Conservation (phyloP, 2,888 invertebrate genomes). For the Petrolisthes manimaculis region DNA sequence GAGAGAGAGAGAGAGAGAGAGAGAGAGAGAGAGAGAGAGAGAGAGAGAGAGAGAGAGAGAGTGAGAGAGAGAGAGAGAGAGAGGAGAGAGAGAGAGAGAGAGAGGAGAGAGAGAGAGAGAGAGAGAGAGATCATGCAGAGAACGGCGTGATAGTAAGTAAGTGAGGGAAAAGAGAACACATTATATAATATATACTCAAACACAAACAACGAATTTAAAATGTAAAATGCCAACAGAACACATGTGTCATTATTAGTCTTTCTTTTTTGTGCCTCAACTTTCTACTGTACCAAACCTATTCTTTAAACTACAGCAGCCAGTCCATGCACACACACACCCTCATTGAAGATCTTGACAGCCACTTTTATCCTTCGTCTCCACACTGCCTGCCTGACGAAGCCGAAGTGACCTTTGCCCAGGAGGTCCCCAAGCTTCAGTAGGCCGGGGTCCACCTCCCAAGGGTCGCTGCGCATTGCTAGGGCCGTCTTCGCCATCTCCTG, state of each 20-base stretch:
- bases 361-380: neutral
- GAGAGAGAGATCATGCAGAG: neutral
- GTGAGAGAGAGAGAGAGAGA: neutral
- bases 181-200: neutral
- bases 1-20: neutral
- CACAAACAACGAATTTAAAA: too few relatives aligned
- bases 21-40: neutral
- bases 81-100: neutral
- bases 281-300: too few relatives aligned
- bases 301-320: too few relatives aligned
- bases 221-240: too few relatives aligned
- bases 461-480: neutral
- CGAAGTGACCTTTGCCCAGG: neutral
- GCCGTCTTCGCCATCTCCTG: neutral
- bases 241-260: too few relatives aligned
- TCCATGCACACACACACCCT: neutral
- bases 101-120: neutral
- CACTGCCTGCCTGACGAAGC: neutral
- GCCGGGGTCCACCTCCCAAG: neutral
- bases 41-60: neutral
- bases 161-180: neutral
- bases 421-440: neutral
- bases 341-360: slow-evolving; percentile 3
- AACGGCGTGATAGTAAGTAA: neutral
- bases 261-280: too few relatives aligned